Conservation (phyloP, 2,888 invertebrate species). For the Lasioglossum lativentre region DNA sequence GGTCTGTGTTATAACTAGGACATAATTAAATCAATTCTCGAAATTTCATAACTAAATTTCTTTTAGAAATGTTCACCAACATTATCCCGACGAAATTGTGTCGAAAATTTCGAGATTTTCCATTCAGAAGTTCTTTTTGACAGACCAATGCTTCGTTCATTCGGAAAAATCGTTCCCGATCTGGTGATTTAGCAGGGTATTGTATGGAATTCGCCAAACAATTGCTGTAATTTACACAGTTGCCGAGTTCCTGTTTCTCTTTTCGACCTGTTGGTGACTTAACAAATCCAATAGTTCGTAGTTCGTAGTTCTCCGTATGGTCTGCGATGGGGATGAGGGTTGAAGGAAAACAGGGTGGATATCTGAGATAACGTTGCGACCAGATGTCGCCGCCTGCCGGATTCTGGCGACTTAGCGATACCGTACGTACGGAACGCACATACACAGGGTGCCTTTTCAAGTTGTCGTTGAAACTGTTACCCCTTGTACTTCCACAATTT, state of each 20-base stretch:
- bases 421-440: conserved; percentile 22
- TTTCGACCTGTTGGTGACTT: conserved; percentile 49
- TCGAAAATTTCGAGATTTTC: not conserved
- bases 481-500: conserved; percentile 29
- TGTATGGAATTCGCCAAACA: conserved; percentile 16
- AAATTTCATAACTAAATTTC: not conserved
- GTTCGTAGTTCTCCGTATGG: conserved; percentile 61
- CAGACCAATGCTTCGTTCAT: not conserved
- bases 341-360: conserved; percentile 34
- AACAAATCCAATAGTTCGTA: conserved; percentile 68
- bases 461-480: conserved; percentile 3
- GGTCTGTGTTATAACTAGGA: no score
- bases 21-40: no score
- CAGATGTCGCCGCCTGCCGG: conserved; percentile 79
- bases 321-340: conserved; percentile 10
- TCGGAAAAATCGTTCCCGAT: conserved; percentile 10
- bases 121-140: not conserved
- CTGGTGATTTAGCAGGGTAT: conserved; percentile 12
- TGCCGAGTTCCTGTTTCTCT: conserved; percentile 26
- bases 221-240: conserved; percentile 26
- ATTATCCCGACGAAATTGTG: not conserved
- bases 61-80: not conserved
- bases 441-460: conserved; percentile 15
- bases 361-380: conserved; percentile 79
- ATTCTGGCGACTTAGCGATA: conserved; percentile 73